Evolutionary conservation across 2,797 vertebrate species (phyloP).

Genomic region (Alectoris magna): DNA sequence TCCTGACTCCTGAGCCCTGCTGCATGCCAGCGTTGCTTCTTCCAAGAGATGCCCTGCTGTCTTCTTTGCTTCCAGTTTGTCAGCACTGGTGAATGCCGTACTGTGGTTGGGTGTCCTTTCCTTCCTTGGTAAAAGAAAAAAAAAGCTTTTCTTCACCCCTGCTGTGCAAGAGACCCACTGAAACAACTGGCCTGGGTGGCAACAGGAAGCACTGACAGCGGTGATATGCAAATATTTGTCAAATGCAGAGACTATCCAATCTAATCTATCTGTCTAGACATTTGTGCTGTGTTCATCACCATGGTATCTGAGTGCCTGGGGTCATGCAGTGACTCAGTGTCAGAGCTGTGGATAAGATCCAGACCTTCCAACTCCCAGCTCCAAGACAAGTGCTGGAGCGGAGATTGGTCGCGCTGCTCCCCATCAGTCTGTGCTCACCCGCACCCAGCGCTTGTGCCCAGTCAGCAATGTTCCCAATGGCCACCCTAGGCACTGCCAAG

Average conservation of each 20-base stretch:
- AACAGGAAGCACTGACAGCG: neutral
- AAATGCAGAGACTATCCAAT: neutral
- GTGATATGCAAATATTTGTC: constrained; percentile 3
- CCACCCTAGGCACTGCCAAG: neutral
- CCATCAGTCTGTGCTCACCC: neutral
- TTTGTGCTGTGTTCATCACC: constrained; percentile 70
- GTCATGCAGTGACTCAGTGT: constrained; percentile 65
- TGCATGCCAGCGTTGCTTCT: neutral
- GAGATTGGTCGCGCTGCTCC: neutral
- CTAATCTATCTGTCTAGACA: constrained; percentile 39
- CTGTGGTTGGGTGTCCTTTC: neutral
- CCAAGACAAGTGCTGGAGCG: neutral
- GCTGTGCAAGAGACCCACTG: neutral
- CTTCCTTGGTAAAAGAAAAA: neutral
- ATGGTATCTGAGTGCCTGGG: constrained; percentile 15
- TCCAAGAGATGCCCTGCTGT: neutral
- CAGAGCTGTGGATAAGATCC: constrained; percentile 36
- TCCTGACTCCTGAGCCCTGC: neutral
- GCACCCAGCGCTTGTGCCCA: neutral
- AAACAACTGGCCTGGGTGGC: neutral
- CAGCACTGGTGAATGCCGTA: accelerated
- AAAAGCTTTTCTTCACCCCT: neutral
- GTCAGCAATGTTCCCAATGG: neutral
- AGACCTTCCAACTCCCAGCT: neutral
- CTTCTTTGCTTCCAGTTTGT: neutral